Evolutionary conservation across 2,797 vertebrate genomes (phyloP).

Genomic region (Crax fasciolata): DNA sequence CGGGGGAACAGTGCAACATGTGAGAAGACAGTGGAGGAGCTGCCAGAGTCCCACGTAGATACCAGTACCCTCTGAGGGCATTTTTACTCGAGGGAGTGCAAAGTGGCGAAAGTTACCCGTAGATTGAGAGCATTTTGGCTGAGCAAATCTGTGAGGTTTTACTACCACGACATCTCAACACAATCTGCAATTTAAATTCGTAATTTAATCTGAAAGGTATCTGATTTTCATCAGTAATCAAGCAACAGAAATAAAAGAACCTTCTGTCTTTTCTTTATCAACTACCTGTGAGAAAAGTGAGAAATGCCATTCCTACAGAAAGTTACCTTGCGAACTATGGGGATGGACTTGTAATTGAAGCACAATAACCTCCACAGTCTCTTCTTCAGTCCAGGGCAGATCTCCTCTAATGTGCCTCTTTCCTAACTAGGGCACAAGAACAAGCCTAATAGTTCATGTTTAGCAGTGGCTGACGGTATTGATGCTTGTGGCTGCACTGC

Average conservation of each 20-base stretch:
- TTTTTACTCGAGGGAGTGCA: background rate
- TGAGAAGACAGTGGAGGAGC: background rate
- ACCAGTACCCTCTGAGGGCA: background rate
- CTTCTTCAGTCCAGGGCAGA: background rate
- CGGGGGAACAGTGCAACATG: background rate
- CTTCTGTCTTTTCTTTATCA: background rate
- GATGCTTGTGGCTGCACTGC: conserved; percentile 8
- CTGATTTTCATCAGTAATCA: background rate
- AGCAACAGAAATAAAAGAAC: background rate
- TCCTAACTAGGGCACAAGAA: conserved; percentile 1
- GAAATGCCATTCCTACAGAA: background rate
- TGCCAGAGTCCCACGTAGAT: background rate
- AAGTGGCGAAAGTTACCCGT: background rate
- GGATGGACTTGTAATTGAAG: background rate
- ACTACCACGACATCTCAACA: background rate
- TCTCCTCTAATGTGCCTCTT: background rate
- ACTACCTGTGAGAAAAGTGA: background rate
- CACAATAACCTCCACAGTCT: background rate
- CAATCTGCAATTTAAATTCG: background rate
- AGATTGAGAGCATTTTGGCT: conserved; percentile 31
- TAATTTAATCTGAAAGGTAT: background rate
- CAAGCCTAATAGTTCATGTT: conserved; percentile 1
- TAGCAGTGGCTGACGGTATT: background rate
- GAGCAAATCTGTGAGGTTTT: conserved; percentile 18
- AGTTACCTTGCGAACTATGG: background rate